Evolutionary conservation across 2,113 vertebrate genomes (phyloP), one percentile per base, ranked within the genome.

Genomic region (Meriones unguiculatus): DNA sequence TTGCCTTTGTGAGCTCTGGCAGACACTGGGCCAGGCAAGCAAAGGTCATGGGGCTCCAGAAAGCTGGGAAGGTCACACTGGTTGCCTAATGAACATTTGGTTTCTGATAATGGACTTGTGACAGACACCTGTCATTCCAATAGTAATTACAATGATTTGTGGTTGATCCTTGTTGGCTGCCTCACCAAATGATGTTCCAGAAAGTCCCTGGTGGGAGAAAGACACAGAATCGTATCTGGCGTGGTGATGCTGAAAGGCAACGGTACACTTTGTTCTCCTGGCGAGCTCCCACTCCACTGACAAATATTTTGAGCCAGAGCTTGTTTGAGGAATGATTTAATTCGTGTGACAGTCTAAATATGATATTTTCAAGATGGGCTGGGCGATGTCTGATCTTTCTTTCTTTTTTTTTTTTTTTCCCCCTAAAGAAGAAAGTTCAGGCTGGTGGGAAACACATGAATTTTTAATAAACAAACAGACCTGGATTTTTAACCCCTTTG

Each of bases 241-340:
- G 57, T 87, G 46, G 95, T 30, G 77, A 94, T 35, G 96, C 88
- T 85, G 35, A 91, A 97, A 95, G 92, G 78, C 88, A 93, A 95
- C 90, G 94, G 95, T n/a, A 95, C 95, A 92, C 95, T 97, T 97
- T 97, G 95, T 98, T 97, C 97, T 98, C 72, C 91, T 97, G 97
- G 97, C 81, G 12, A 67, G 85, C 87, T 78, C 52, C 78, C 94
- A 8, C 12, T 70, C 41, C 64, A 81, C 82, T 97, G 95, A 93
- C 87, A 84, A 35, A 90, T 95, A 81, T 92, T 54, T 95, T 95
- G 85, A 13, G 87, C 30, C 12, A 87, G 95, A 86, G 54, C 92
- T 96, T 76, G 96, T 87, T 76, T 96, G 22, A 78, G 89, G 91
- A 20, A 91, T 90, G 81, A 77, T 46, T 95, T 96, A 73, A 94